Percentiles rank a stretch among this genome's conserved stretches.
These are phyloP conservation scores for Verasper variegatus DNA, from an alignment of 2,113 vertebrate genomes.

Conservation along the genomic window DNA sequence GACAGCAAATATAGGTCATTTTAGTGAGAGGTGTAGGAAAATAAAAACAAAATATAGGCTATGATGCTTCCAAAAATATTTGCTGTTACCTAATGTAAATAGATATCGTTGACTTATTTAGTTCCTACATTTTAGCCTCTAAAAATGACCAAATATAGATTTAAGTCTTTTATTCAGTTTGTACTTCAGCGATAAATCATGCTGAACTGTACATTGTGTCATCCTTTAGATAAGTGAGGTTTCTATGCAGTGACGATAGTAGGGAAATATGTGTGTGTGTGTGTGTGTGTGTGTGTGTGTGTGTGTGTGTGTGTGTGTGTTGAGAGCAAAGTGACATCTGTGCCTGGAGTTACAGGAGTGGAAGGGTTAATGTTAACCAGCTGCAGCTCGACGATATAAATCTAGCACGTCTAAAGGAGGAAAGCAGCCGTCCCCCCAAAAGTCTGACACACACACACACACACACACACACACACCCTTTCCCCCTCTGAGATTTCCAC, in stretches of 20 bases:
- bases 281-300: slow-evolving; percentile 5
- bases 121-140: not conserved
- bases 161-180: not conserved
- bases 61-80: not conserved
- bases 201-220: not conserved
- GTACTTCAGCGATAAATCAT: not conserved
- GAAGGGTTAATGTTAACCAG: slow-evolving; percentile 70
- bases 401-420: slow-evolving; percentile 54
- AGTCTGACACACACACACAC: not conserved
- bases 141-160: not conserved
- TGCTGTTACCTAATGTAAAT: not conserved
- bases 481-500: slow-evolving; percentile 46
- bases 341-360: slow-evolving; percentile 19
- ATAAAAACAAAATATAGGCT: no score
- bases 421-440: not conserved
- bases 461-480: not conserved
- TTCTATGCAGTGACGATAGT: not conserved
- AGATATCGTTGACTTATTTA: not conserved
- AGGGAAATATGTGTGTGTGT: not conserved
- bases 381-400: slow-evolving; percentile 62
- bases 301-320: not conserved
- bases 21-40: no score
- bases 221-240: not conserved
- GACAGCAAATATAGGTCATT: no score
- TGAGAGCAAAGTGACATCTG: slow-evolving; percentile 17